Conservation (phyloP, 2,888 invertebrate species). For the Nephrotoma flavescens region DNA sequence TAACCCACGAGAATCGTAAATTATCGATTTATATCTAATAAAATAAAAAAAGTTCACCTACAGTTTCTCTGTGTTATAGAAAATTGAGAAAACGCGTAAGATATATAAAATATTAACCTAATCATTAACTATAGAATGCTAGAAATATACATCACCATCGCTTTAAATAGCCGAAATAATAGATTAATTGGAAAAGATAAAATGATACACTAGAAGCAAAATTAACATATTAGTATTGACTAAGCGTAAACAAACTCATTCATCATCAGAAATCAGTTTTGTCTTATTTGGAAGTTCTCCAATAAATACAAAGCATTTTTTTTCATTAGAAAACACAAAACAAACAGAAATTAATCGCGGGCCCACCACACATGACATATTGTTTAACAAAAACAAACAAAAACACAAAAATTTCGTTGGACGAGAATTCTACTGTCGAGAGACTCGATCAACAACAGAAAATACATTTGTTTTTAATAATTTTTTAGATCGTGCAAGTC, state of each 20-base stretch:
- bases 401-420: not conserved
- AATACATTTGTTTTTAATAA: not conserved
- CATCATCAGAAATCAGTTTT: not conserved
- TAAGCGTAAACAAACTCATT: not conserved
- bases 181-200: not conserved
- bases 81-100: not conserved
- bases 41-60: not conserved
- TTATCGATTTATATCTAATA: not conserved
- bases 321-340: not conserved
- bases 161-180: not conserved
- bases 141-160: not conserved
- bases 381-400: not conserved
- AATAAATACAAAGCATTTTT: not conserved
- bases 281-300: not conserved
- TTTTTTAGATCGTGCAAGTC: not conserved
- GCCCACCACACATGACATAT: not conserved
- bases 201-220: not conserved
- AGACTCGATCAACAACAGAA: not conserved
- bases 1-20: not conserved
- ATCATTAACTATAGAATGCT: too few relatives aligned
- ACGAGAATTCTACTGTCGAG: not conserved
- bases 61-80: not conserved
- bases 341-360: not conserved
- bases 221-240: not conserved
- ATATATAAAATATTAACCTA: not conserved